Evolutionary conservation across 1,140 invertebrate genomes (phyloP), one percentile per base, ranked within the genome.

Genomic region (Drosophila dunni): DNA sequence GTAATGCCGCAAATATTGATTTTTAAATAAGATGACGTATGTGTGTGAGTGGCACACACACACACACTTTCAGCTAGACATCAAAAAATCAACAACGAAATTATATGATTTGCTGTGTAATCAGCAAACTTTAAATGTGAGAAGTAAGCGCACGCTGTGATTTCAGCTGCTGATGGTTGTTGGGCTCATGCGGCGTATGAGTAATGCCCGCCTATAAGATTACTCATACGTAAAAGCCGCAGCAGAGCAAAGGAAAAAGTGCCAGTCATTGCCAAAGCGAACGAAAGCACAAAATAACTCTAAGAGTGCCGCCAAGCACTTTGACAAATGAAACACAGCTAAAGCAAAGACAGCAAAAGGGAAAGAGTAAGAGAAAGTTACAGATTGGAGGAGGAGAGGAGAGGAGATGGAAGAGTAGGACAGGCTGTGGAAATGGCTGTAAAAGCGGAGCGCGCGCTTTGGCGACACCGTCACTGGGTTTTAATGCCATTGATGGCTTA

Each of bases 41-140:
- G 61, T 84, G 74, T 69, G 78, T 61, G 24, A 29, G 24, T 13
- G 3, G n/a, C 40, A 42, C 9, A 63, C 38, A 40, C 36, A 33
- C 17, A 63, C 10, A 50, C 10, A 20, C 29, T 36, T 20, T 15
- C 9, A 20, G 17, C 45, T 46, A 56, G 53, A 70, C 68, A 62
- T 46, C n/a, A 34, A 68, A 84, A 84, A 89, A 79, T 84, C 78
- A 89, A 89, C 84, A 81, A 78, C 78, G 78, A 79, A 89, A 89
- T 89, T 89, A 89, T 89, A 89, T 89, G 89, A 89, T 89, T 89
- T 89, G 84, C 84, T 73, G 83, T 89, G 85, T 89, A 89, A 89
- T 89, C 84, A 84, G 78, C 70, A 84, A 89, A 89, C 84, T 89
- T 89, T 84, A 89, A 89, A 89, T 79, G 84, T 67, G 64, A 69